Evolutionary conservation across 2,113 vertebrate genomes (phyloP), one percentile per base, ranked within the genome.

Genomic region (Prochilodus magdalenae): DNA sequence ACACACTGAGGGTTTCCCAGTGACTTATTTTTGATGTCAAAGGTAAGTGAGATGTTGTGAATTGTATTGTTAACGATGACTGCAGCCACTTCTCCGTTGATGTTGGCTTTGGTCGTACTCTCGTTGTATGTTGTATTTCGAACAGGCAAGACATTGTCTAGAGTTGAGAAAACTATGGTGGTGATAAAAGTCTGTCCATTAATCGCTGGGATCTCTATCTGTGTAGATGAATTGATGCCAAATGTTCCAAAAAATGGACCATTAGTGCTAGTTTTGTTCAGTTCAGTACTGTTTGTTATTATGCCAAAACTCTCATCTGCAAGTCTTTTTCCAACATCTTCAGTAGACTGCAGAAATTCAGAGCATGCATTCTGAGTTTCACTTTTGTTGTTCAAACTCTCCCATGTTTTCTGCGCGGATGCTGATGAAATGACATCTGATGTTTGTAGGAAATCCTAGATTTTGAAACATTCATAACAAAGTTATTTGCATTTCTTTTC

Each of bases 11-110:
- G 89, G 16, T 77, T 24, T 0, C 69, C 65, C 49, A 81, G 81
- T 12, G 87, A 87, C 40, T 76, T 86, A 59, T 94, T 94, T 62
- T 90, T 82, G 86, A 94, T 93, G 13, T 88, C 79, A 0, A 94
- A 96, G 13, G 82, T 90, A 80, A 97, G 78, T 3, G 86, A 24
- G 49, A 97, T 73, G 10, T 91, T n/a, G 0, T 59, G 11, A 73
- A 91, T 76, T 0, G 62, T 84, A 79, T 83, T 73, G 0, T 90
- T 93, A 70, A 95, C 72, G 16, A 85, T 84, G 75, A 95, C 85
- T 0, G 93, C 76, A 4, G 94, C 67, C 16, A 98, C 80, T 24
- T 93, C 90, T 18, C 92, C 89, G 1, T 95, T 96, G 49, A 88
- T 90, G 13, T 7, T 33, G 22, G 70, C 63, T 36, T 15, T 29